Evolutionary conservation across 35 echinoderm and acorn worm genomes (phyloP).

Genomic region (Stichopus chloronotus): DNA sequence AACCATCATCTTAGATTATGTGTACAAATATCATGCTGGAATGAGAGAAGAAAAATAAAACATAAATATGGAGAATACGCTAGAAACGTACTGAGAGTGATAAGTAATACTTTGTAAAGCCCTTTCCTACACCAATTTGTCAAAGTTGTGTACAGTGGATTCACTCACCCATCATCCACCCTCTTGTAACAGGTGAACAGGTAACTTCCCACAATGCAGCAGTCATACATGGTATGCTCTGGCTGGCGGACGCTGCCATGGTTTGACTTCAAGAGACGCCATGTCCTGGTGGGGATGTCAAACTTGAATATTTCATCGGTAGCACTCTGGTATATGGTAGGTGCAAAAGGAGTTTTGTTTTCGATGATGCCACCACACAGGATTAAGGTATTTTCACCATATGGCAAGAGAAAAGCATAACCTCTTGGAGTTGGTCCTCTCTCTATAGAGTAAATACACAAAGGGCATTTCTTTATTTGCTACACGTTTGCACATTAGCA

Average conservation of each 20-base stretch:
- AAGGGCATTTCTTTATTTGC: background rate
- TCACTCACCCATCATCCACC: conserved; percentile 22
- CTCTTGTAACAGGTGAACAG: conserved; percentile 23
- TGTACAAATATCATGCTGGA: no score
- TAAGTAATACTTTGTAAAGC: no score
- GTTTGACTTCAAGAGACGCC: background rate
- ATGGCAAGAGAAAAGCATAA: conserved; percentile 38
- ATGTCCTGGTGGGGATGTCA: conserved; percentile 5
- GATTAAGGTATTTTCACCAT: conserved; percentile 29
- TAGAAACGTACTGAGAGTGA: no score
- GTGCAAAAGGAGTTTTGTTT: conserved; percentile 47
- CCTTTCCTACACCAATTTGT: no score
- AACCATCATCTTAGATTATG: no score
- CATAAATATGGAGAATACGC: no score
- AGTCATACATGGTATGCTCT: conserved; percentile 6
- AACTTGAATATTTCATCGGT: conserved; percentile 13
- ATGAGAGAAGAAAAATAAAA: no score
- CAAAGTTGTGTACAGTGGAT: background rate
- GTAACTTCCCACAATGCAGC: conserved; percentile 24
- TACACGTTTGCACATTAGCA: background rate
- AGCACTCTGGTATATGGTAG: conserved; percentile 35
- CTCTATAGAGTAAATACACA: background rate
- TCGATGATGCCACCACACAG: conserved; percentile 46
- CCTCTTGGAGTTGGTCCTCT: conserved; percentile 43
- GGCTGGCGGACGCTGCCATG: background rate